phyloP scores from a whole-genome alignment of 2,797 vertebrate species.

The Urocyon cinereoargenteus region DNA sequence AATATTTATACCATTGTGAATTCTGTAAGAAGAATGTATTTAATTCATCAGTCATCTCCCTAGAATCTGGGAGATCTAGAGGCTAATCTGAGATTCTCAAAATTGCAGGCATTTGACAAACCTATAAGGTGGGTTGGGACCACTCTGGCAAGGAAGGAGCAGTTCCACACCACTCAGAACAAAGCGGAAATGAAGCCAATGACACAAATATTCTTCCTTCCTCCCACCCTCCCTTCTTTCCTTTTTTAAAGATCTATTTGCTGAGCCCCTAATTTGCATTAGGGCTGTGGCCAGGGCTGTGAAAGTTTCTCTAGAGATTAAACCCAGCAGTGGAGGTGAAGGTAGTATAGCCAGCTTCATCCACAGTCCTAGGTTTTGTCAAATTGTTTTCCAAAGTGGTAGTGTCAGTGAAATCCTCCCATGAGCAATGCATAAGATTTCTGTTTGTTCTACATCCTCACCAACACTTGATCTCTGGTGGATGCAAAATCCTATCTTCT shows the following conservation, averaged over 20 bases:
- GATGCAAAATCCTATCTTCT: neutral
- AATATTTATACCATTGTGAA: slow-evolving; percentile 38
- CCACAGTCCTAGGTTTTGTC: neutral
- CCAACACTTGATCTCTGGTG: neutral
- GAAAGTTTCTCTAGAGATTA: neutral
- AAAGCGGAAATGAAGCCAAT: neutral
- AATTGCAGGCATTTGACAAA: neutral
- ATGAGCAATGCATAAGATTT: neutral
- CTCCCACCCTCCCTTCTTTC: neutral
- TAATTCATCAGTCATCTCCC: neutral
- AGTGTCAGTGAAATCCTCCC: neutral
- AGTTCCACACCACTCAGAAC: neutral
- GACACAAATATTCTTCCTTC: neutral
- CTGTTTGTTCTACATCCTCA: neutral
- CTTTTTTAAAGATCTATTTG: neutral
- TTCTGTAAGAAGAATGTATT: slow-evolving; percentile 41
- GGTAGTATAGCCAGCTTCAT: neutral
- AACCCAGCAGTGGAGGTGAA: neutral
- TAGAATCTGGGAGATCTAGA: neutral
- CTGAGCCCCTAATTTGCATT: neutral
- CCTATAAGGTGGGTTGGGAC: neutral
- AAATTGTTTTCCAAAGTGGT: slow-evolving; percentile 28
- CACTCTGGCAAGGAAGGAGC: neutral
- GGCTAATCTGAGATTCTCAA: neutral
- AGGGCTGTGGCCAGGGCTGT: neutral